Evolutionary conservation across 2,797 vertebrate genomes (phyloP).

Genomic region (Chelon labrosus): DNA sequence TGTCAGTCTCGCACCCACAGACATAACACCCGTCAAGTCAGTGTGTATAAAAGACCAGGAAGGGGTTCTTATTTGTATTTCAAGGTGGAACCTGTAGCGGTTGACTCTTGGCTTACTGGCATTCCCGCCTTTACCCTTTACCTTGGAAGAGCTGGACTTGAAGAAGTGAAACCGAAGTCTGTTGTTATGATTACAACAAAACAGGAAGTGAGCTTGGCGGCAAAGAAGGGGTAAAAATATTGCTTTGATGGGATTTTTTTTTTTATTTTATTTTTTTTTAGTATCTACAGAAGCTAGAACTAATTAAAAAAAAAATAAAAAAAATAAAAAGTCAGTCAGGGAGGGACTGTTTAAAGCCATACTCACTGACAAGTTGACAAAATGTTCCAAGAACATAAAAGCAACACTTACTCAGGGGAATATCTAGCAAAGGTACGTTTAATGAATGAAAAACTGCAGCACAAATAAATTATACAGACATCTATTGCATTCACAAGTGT

Average conservation of each 20-base stretch:
- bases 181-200: slow-evolving; percentile 14
- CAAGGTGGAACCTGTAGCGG: not conserved
- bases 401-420: not conserved
- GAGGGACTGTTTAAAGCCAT: too few species aligned
- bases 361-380: not conserved
- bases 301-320: not conserved
- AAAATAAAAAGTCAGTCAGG: too few species aligned
- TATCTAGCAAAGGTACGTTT: not conserved
- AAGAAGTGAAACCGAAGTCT: slow-evolving; percentile 62
- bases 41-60: not conserved
- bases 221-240: not conserved
- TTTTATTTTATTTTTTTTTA: not conserved
- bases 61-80: slow-evolving; percentile 36
- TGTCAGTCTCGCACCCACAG: slow-evolving; percentile 1
- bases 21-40: not conserved
- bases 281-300: not conserved
- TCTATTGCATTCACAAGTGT: not conserved
- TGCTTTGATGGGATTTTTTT: not conserved
- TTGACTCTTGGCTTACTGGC: slow-evolving; percentile 17
- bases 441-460: slow-evolving; percentile 3
- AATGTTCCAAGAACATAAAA: not conserved
- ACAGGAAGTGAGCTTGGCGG: slow-evolving; percentile 27
- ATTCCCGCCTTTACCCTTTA: not conserved
- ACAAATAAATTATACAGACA: slow-evolving; percentile 4
- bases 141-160: not conserved